Base-by-base conservation (phyloP, 53 echinoderm and acorn worm species). In the Holothuria leucospilota region DNA sequence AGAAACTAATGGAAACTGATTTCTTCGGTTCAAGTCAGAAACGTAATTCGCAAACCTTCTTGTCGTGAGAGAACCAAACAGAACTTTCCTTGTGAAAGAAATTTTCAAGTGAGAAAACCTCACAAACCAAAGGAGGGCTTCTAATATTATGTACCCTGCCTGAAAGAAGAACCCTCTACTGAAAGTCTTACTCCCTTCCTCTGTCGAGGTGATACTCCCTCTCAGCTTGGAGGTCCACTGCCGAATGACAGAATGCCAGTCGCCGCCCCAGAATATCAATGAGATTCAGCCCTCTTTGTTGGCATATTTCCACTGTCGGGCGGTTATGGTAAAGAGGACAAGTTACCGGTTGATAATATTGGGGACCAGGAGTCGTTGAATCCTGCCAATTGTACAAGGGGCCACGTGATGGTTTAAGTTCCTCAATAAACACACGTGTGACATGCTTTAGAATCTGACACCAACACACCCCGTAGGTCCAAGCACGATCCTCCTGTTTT, bases 351-450 rank as follows among this genome's bases (percentile, higher is more conserved):
- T 56, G 56, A 56, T 56, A 56, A 56, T 56, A 56, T 56, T 56
- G 56, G 56, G 56, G 56, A 56, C 56, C 56, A 56, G 15, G 56
- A 56, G 56, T 56, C 56, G 56, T 0, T 56, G 56, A 56, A 56
- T 56, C 56, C 56, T 56, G 56, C 15, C 56, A 56, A 56, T 56
- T 56, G 56, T 56, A 2, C 56, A 56, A 18, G 56, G 56, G 56
- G 75, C 75, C 75, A 75, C 75, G 75, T 75, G 75, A 75, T 49
- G 39, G 75, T 49, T 51, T 52, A 75, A 75, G 28, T 16, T 75
- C 52, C 51, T 49, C 75, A 75, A 75, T 52, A 49, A 75, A 52
- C 75, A 75, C 75, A 75, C 75, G 75, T 75, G 75, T 75, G 75
- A 52, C 75, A 52, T 27, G 75, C 75, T 75, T 49, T 49, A 75